Percentiles rank a stretch among this genome's conserved stretches.
phyloP scores from a whole-genome alignment of 2,888 invertebrate genomes.

The Laothoe populi region DNA sequence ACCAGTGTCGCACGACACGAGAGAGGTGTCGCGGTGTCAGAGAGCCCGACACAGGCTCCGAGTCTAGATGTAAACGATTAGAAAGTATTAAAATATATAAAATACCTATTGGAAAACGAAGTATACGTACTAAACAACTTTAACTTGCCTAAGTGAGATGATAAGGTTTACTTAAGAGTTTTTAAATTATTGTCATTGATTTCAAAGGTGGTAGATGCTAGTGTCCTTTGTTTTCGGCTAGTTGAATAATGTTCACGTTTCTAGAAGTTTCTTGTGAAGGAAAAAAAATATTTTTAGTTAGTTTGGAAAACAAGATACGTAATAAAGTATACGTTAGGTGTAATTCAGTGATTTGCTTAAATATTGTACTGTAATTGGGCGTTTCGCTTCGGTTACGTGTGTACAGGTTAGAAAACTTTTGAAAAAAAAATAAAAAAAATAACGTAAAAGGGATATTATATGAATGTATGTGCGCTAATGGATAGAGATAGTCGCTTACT shows the following conservation, averaged over 20 bases:
- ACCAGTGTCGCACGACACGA: slow-evolving; percentile 27
- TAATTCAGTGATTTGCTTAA: slow-evolving; percentile 62
- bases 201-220: slow-evolving; percentile 79
- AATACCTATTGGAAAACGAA: slow-evolving; percentile 82
- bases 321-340: slow-evolving; percentile 82
- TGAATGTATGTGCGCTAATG: slow-evolving; percentile 25
- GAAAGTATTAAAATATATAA: slow-evolving; percentile 53
- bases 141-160: slow-evolving; percentile 85
- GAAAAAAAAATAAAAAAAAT: slow-evolving; percentile 12
- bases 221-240: slow-evolving; percentile 76
- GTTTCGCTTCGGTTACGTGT: slow-evolving; percentile 31
- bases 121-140: slow-evolving; percentile 85
- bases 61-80: slow-evolving; percentile 20
- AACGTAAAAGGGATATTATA: slow-evolving; percentile 21
- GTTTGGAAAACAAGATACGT: slow-evolving; percentile 73
- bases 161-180: slow-evolving; percentile 79
- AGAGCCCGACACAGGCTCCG: slow-evolving; percentile 1
- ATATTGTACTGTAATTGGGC: slow-evolving; percentile 29
- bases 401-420: slow-evolving; percentile 24
- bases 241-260: slow-evolving; percentile 72
- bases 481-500: slow-evolving; percentile 30
- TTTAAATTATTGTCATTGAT: slow-evolving; percentile 83
- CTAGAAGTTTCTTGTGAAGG: slow-evolving; percentile 63
- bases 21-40: slow-evolving; percentile 3
- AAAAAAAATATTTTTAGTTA: slow-evolving; percentile 70